phyloP scores from a whole-genome alignment of 1,140 invertebrate genomes.

The Nasonia longicornis region DNA sequence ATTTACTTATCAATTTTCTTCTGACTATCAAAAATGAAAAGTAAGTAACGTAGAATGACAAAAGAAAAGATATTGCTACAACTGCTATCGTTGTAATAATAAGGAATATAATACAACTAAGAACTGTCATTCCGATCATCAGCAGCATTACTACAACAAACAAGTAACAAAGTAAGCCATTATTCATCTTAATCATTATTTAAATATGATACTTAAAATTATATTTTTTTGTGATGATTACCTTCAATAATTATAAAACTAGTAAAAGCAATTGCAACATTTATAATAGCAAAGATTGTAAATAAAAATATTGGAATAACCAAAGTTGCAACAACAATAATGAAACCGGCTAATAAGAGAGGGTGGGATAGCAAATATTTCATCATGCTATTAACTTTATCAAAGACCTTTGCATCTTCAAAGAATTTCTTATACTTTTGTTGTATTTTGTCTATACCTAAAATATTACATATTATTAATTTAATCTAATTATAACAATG shows the following conservation, averaged over 20 bases:
- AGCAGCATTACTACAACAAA: conserved; percentile 48
- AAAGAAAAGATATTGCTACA: conserved; percentile 42
- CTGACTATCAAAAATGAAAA: conserved; percentile 32
- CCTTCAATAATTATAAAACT: conserved; percentile 55
- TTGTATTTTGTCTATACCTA: conserved; percentile 33
- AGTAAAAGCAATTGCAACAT: conserved; percentile 48
- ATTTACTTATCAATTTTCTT: conserved; percentile 34
- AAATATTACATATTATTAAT: not conserved
- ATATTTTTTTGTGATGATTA: conserved; percentile 36
- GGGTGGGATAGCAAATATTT: conserved; percentile 39
- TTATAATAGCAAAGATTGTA: conserved; percentile 46
- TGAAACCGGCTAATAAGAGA: conserved; percentile 32
- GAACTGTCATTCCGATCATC: conserved; percentile 47
- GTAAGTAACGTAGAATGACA: conserved; percentile 36
- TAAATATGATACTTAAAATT: not conserved
- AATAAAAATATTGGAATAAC: conserved; percentile 46
- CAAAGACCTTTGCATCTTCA: conserved; percentile 33
- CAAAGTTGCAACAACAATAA: conserved; percentile 41
- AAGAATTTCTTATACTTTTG: conserved; percentile 37
- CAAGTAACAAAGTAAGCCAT: conserved; percentile 25
- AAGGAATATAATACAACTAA: conserved; percentile 49
- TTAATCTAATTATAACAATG: not conserved
- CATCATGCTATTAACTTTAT: conserved; percentile 23
- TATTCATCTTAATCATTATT: not conserved
- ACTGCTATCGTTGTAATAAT: conserved; percentile 41